These are phyloP conservation scores for Menidia menidia DNA, from an alignment of 2,797 vertebrate genomes.

Conservation along the genomic window DNA sequence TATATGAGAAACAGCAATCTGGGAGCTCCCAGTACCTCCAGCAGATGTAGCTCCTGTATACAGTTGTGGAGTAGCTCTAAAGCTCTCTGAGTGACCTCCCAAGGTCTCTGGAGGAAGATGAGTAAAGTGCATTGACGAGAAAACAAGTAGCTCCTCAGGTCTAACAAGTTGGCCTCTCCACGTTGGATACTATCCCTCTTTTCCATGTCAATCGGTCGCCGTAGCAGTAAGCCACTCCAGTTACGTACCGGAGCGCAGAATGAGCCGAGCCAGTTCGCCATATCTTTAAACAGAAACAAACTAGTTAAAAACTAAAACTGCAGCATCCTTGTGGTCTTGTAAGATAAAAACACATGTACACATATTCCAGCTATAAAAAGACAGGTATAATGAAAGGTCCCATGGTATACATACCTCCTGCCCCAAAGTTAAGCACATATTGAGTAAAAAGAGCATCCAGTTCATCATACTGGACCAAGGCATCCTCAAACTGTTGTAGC, in stretches of 20 bases:
- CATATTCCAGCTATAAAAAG: background rate
- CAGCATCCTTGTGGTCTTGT: rapidly evolving
- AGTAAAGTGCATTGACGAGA: slow-evolving; percentile 97
- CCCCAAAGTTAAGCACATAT: slow-evolving; percentile 97
- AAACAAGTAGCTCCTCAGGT: slow-evolving; percentile 97
- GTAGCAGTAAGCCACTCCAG: slow-evolving; percentile 93
- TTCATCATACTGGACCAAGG: slow-evolving; percentile 98
- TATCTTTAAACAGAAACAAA: slow-evolving; percentile 79
- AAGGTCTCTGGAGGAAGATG: slow-evolving; percentile 96
- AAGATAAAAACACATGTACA: background rate
- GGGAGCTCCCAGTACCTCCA: slow-evolving; percentile 84
- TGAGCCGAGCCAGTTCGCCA: slow-evolving; percentile 96
- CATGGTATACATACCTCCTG: slow-evolving; percentile 85
- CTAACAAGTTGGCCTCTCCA: slow-evolving; percentile 91
- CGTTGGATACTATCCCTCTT: slow-evolving; percentile 94
- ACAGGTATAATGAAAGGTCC: background rate
- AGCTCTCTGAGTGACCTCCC: slow-evolving; percentile 96
- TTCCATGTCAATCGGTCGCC: slow-evolving; percentile 98
- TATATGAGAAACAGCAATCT: background rate
- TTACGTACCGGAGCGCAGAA: slow-evolving; percentile 95
- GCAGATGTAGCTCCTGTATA: slow-evolving; percentile 92
- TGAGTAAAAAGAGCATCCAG: slow-evolving; percentile 98
- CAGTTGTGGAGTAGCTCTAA: slow-evolving; percentile 97
- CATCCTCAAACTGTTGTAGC: slow-evolving; percentile 98
- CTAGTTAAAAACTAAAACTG: background rate